Evolutionary conservation across 1,140 invertebrate genomes (phyloP).

Genomic region (Polypedilum pembai): DNA sequence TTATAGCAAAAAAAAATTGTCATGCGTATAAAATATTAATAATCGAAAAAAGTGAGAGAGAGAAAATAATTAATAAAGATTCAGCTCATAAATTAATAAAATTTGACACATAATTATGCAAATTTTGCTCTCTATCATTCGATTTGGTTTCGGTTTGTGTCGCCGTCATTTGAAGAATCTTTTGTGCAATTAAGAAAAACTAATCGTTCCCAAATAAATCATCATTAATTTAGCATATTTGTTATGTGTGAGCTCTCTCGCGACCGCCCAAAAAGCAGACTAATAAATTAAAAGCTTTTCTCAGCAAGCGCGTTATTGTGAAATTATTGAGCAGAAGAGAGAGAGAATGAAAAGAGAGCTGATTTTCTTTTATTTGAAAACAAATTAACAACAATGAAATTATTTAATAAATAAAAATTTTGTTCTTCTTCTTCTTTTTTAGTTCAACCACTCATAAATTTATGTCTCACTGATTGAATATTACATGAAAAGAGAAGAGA

Average conservation of each 20-base stretch:
- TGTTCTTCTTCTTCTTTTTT: background rate
- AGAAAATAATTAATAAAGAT: background rate
- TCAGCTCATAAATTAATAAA: conserved; percentile 7
- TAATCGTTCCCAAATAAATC: conserved; percentile 18
- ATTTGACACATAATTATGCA: conserved; percentile 18
- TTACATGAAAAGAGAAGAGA: background rate
- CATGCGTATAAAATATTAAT: conserved; percentile 4
- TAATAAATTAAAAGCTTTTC: background rate
- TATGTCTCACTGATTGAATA: conserved; percentile 18
- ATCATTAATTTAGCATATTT: conserved; percentile 14
- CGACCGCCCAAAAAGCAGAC: conserved; percentile 15
- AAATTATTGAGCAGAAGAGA: background rate
- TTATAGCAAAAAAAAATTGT: conserved; percentile 13
- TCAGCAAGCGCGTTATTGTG: too few relatives aligned
- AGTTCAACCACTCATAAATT: background rate
- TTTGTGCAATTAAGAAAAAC: conserved; percentile 13
- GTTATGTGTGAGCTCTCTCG: background rate
- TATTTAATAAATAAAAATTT: conserved; percentile 1
- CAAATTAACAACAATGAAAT: conserved; percentile 1
- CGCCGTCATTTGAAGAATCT: background rate
- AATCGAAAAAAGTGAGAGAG: background rate
- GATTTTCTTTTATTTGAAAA: background rate
- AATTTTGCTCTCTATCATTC: background rate
- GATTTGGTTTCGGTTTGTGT: background rate
- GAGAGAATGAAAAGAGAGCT: too few relatives aligned